Conservation (phyloP, 1,140 invertebrate species). For the Goniozus legneri region DNA sequence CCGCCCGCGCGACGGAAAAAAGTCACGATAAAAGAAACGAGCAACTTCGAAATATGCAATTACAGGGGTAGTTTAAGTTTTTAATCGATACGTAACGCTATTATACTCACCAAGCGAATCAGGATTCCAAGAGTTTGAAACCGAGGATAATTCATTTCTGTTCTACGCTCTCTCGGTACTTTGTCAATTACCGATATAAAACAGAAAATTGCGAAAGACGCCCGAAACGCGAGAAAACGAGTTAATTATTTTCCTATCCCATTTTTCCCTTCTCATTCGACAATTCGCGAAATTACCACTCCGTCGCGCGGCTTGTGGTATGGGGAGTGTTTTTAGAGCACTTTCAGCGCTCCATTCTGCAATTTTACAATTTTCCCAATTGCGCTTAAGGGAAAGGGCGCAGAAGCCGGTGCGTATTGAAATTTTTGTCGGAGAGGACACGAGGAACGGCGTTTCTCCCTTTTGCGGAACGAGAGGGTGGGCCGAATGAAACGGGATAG, state of each 20-base stretch:
- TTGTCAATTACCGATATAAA: too few relatives aligned
- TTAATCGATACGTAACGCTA: conserved; percentile 39
- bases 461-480: conserved; percentile 28
- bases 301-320: too few relatives aligned
- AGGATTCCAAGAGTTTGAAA: too few relatives aligned
- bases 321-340: conserved; percentile 13
- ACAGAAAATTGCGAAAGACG: too few relatives aligned
- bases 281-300: too few relatives aligned
- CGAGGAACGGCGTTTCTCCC: conserved; percentile 32
- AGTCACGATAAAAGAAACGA: conserved; percentile 11
- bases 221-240: too few relatives aligned
- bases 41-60: conserved; percentile 50
- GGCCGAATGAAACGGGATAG: not conserved
- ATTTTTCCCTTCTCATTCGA: too few relatives aligned
- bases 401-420: conserved; percentile 32
- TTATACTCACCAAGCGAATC: too few relatives aligned
- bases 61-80: conserved; percentile 49
- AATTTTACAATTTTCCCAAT: conserved; percentile 12
- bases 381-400: not conserved
- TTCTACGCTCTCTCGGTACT: too few relatives aligned
- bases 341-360: conserved; percentile 11
- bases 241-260: too few relatives aligned
- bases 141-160: too few relatives aligned
- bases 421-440: conserved; percentile 41
- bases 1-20: conserved; percentile 6